Conservation (phyloP, 2,797 vertebrate genomes). For the Chaetophractus vellerosus region DNA sequence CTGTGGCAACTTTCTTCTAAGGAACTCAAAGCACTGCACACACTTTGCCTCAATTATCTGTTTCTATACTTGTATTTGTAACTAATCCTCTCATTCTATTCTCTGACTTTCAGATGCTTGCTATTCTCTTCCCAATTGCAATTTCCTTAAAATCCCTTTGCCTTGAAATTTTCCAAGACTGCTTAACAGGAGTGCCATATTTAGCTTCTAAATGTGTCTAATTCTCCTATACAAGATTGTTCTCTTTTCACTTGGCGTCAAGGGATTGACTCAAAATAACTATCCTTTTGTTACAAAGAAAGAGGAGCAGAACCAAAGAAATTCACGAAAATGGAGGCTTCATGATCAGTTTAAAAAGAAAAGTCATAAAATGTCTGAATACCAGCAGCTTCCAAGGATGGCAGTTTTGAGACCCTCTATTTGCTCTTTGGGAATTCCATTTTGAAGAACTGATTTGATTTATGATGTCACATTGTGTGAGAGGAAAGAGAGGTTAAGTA, state of each 20-base stretch:
- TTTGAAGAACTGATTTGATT: constrained; percentile 78
- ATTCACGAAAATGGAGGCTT: constrained; percentile 80
- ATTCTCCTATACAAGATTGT: constrained; percentile 84
- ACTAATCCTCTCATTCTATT: constrained; percentile 74
- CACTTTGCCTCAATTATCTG: constrained; percentile 77
- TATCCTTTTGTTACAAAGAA: constrained; percentile 84
- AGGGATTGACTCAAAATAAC: constrained; percentile 88
- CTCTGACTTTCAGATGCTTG: constrained; percentile 80
- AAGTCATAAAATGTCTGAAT: constrained; percentile 73
- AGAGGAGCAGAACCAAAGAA: constrained; percentile 82
- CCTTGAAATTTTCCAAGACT: constrained; percentile 84
- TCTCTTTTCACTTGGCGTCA: constrained; percentile 85
- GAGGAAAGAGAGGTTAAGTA: constrained; percentile 60
- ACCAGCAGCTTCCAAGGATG: constrained; percentile 66
- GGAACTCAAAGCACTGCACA: constrained; percentile 44
- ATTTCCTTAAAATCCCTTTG: constrained; percentile 84
- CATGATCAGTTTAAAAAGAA: constrained; percentile 75
- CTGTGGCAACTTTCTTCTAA: constrained; percentile 44
- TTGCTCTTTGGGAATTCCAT: constrained; percentile 77
- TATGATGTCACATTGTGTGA: constrained; percentile 75
- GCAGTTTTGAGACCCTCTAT: constrained; percentile 39
- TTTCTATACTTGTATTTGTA: constrained; percentile 67
- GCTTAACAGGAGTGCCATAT: constrained; percentile 85
- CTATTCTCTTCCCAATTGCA: constrained; percentile 80
- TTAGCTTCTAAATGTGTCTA: constrained; percentile 85